A percentile compares a stretch with the other conserved stretches of the same genome.
phyloP scores from a whole-genome alignment of 2,797 vertebrate species.

The Holocentrus rufus region DNA sequence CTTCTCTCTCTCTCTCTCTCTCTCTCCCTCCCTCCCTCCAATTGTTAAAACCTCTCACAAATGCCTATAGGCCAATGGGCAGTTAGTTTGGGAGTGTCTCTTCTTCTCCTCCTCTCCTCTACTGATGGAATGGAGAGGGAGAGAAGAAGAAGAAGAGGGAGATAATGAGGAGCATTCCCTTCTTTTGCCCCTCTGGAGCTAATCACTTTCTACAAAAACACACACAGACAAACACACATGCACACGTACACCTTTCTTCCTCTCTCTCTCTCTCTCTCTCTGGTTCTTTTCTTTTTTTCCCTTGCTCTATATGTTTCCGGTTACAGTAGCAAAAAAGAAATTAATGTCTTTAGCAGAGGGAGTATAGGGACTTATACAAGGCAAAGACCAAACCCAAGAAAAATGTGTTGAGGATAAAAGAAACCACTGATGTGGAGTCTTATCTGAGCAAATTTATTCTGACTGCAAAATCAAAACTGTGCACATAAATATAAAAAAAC shows the following conservation, averaged over 20 bases:
- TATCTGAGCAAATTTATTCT: constrained; percentile 33
- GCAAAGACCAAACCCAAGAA: constrained; percentile 60
- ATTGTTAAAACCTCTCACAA: constrained; percentile 79
- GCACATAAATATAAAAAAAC: constrained; percentile 2
- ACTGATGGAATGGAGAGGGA: constrained; percentile 57
- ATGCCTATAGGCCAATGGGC: constrained; percentile 79
- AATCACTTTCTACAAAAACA: constrained; percentile 53
- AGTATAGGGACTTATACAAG: constrained; percentile 24
- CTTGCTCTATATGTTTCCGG: constrained; percentile 10
- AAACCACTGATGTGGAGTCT: constrained; percentile 20
- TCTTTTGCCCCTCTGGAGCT: constrained; percentile 26
- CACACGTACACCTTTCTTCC: background rate
- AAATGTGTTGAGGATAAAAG: constrained; percentile 31
- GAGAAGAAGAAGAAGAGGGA: constrained; percentile 48
- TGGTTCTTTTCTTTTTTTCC: constrained; percentile 18
- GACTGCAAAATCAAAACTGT: constrained; percentile 14
- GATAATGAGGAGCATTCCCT: constrained; percentile 68
- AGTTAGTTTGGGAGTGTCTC: constrained; percentile 78
- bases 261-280: background rate
- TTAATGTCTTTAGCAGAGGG: constrained; percentile 65
- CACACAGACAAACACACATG: background rate
- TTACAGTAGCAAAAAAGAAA: constrained; percentile 34
- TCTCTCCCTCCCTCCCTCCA: background rate
- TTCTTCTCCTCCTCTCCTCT: constrained; percentile 63
- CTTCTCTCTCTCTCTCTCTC: constrained; percentile 26